Evolutionary conservation across 2,113 vertebrate species (phyloP).

Genomic region (Galemys pyrenaicus): DNA sequence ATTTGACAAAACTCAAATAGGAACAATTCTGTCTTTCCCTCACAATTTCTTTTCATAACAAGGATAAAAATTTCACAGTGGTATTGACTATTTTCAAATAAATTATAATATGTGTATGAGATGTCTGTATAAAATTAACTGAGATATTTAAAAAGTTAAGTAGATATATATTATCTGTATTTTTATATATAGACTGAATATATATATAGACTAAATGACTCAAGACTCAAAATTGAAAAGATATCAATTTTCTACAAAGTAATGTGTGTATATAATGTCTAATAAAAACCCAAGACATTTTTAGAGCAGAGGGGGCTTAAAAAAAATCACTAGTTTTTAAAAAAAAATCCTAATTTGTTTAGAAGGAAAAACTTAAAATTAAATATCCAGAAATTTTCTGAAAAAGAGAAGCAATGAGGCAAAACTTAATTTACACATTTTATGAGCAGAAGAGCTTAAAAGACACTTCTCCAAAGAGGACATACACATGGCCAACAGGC

Average conservation of each 20-base stretch:
- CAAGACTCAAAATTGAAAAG: conserved; percentile 6
- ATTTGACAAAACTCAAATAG: neutral
- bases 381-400: neutral
- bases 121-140: neutral
- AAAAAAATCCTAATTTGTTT: neutral
- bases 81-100: conserved; percentile 13
- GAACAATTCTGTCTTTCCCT: neutral
- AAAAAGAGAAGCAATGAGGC: neutral
- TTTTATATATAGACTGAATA: too few species aligned
- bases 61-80: neutral
- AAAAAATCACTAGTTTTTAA: neutral
- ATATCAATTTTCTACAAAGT: neutral
- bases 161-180: neutral
- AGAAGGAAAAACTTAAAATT: conserved; percentile 15
- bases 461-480: too few species aligned
- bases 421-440: neutral
- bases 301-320: neutral
- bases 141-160: neutral
- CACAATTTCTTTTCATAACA: neutral
- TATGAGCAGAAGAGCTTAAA: too few species aligned
- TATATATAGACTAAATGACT: too few species aligned
- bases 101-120: neutral
- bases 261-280: neutral
- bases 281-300: neutral
- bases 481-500: too few species aligned